Percentiles rank a stretch among this genome's conserved stretches.
Evolutionary conservation across 2,888 invertebrate genomes (phyloP).

Genomic region (Pterobdella sp.): DNA sequence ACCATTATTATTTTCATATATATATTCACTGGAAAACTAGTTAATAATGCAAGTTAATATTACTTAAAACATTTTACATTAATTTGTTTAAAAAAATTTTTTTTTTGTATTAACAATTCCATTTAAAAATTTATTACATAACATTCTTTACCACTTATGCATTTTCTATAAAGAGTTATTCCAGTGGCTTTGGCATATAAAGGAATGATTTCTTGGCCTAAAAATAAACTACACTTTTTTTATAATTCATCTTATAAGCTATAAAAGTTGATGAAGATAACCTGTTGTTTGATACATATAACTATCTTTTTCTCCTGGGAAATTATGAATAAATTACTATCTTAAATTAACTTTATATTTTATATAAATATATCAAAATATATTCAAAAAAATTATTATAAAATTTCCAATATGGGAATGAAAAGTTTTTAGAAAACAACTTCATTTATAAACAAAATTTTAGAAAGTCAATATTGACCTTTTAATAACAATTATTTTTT

Average conservation of each 20-base stretch:
- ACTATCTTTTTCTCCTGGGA: slow-evolving; percentile 71
- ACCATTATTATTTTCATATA: too few relatives aligned
- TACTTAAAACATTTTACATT: too few relatives aligned
- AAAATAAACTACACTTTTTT: slow-evolving; percentile 47
- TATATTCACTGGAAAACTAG: too few relatives aligned
- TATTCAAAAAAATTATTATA: too few relatives aligned
- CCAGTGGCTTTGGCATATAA: slow-evolving; percentile 87
- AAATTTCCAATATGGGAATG: too few relatives aligned
- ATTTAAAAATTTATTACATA: too few relatives aligned
- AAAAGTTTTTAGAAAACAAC: not conserved
- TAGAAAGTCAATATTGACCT: too few relatives aligned
- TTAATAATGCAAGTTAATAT: too few relatives aligned
- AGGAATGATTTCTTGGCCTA: slow-evolving; percentile 87
- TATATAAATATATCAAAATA: not conserved
- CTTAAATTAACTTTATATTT: not conserved
- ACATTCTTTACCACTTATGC: slow-evolving; percentile 76
- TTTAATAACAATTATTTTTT: too few relatives aligned
- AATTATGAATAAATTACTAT: not conserved
- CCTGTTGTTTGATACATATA: slow-evolving; percentile 89
- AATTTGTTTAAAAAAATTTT: too few relatives aligned
- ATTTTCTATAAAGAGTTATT: slow-evolving; percentile 75
- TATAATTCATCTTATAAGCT: not conserved
- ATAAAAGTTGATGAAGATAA: not conserved
- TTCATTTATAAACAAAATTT: not conserved
- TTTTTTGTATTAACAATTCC: too few relatives aligned